Percentiles rank a stretch among this genome's conserved stretches.
phyloP scores from a whole-genome alignment of 2,888 invertebrate genomes.

The Nebria salina region DNA sequence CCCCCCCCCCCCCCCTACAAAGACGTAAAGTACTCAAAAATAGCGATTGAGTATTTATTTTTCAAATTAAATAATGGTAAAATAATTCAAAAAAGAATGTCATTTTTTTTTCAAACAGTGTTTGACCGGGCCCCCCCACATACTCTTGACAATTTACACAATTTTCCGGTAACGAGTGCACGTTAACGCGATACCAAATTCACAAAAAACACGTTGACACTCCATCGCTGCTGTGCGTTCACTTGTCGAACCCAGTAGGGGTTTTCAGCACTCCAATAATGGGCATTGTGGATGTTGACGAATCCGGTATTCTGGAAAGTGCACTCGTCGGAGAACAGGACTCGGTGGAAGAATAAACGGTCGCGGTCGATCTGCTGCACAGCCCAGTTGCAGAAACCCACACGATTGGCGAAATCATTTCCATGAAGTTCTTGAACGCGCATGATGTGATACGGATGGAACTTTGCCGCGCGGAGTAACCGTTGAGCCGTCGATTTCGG shows the following conservation, averaged over 20 bases:
- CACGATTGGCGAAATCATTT: background rate
- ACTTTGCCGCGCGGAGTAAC: background rate
- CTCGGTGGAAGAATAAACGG: background rate
- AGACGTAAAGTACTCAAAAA: too few relatives aligned
- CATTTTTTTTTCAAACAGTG: too few relatives aligned
- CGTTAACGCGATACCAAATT: too few relatives aligned
- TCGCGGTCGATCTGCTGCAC: background rate
- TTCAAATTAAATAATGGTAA: too few relatives aligned
- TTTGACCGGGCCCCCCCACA: too few relatives aligned
- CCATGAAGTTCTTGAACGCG: background rate
- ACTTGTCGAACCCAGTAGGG: background rate
- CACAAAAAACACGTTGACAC: conserved; percentile 30
- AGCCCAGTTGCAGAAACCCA: background rate
- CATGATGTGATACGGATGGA: background rate
- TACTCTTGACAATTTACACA: too few relatives aligned
- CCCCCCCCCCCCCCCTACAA: too few relatives aligned
- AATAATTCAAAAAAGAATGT: too few relatives aligned
- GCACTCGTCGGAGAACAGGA: conserved; percentile 11
- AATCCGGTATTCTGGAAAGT: background rate
- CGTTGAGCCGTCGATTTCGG: conserved; percentile 16
- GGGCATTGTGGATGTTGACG: background rate
- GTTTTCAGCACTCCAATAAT: conserved; percentile 4
- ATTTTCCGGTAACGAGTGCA: too few relatives aligned
- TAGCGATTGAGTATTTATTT: too few relatives aligned
- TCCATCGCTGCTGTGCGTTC: conserved; percentile 16